These are phyloP conservation scores for Psittacula echo DNA, from an alignment of 2,797 vertebrate genomes.

Conservation along the genomic window DNA sequence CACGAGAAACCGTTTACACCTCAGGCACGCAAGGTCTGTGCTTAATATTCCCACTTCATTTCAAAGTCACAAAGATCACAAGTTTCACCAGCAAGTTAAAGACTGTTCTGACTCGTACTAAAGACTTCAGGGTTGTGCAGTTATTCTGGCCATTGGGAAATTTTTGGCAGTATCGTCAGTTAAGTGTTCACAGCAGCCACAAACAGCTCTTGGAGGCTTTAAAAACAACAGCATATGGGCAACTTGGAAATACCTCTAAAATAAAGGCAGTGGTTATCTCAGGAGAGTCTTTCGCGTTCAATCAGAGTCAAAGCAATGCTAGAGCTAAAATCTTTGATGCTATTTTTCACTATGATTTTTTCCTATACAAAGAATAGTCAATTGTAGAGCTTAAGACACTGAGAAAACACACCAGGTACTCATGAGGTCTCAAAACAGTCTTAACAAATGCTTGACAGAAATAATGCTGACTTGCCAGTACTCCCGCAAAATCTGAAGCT, in stretches of 20 bases:
- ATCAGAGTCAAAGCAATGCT: background rate
- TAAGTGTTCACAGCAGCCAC: background rate
- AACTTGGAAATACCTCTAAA: background rate
- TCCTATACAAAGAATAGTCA: background rate
- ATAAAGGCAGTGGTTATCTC: background rate
- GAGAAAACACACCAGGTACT: background rate
- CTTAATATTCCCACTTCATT: slow-evolving; percentile 19
- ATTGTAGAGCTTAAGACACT: background rate
- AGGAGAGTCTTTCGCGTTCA: rapidly evolving
- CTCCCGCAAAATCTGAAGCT: background rate
- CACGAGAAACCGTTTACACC: background rate
- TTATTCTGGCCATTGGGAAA: background rate
- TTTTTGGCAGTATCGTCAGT: background rate
- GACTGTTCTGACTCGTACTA: background rate
- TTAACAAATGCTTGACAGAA: background rate
- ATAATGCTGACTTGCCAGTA: background rate
- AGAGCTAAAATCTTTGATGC: background rate
- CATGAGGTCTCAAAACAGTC: background rate
- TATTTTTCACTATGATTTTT: background rate
- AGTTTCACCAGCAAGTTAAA: background rate
- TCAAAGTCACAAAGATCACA: slow-evolving; percentile 4
- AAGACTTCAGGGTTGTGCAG: background rate
- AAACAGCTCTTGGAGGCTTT: background rate
- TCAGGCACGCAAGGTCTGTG: background rate
- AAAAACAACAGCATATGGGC: background rate